Evolutionary conservation across 2,888 invertebrate genomes (phyloP).

Genomic region (Elmis aenea): DNA sequence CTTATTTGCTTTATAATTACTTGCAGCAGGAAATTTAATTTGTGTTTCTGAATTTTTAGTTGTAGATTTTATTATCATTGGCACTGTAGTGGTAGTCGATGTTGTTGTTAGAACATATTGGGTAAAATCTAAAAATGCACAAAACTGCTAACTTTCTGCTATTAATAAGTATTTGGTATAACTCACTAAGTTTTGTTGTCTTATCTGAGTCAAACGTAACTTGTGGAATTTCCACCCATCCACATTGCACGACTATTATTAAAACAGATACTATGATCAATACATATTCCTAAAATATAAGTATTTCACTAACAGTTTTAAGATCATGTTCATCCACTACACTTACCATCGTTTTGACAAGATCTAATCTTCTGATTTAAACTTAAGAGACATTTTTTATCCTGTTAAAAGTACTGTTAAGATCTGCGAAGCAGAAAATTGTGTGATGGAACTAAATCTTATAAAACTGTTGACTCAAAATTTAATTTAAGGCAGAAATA

Average conservation of each 20-base stretch:
- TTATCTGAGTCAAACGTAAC: neutral
- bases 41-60: neutral
- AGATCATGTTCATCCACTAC: too few relatives aligned
- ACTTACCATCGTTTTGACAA: too few relatives aligned
- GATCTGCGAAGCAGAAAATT: constrained; percentile 27
- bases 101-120: constrained; percentile 10
- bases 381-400: neutral
- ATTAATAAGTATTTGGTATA: constrained; percentile 1
- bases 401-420: constrained; percentile 13
- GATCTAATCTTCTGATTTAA: too few relatives aligned
- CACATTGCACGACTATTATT: constrained; percentile 19
- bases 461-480: too few relatives aligned
- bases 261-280: constrained; percentile 11
- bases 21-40: neutral
- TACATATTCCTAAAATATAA: constrained; percentile 11
- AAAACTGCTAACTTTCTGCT: neutral
- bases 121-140: constrained; percentile 7
- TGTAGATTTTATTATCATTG: neutral
- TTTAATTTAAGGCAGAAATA: too few relatives aligned
- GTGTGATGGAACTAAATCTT: constrained; percentile 27
- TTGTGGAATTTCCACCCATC: constrained; percentile 35
- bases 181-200: constrained; percentile 9
- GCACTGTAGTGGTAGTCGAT: constrained; percentile 11
- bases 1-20: too few relatives aligned
- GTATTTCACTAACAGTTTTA: too few relatives aligned